Base-by-base conservation (phyloP, 1,140 invertebrate species). In the Drosophila azteca region DNA sequence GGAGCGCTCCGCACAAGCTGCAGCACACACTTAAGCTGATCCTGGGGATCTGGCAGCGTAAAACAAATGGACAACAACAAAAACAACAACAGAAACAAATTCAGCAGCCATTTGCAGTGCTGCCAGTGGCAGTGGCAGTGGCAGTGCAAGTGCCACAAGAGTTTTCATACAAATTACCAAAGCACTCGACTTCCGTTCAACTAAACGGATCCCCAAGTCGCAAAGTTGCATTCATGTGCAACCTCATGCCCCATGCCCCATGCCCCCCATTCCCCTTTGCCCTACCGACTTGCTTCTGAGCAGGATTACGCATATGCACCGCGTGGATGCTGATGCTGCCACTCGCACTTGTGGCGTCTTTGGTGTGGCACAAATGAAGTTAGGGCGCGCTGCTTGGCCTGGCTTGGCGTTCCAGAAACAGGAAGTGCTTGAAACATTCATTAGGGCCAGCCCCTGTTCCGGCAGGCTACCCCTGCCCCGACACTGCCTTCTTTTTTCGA, bases 171-270 rank as follows among this genome's bases (percentile, higher is more conserved):
- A 85, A 88, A 88, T 85, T 85, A 61, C 74, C 75, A 74, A 85
- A 85, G 83, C 83, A 81, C 82, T 82, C 82, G 78, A 79, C 82
- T 79, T 85, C 82, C 82, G 82, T 70, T 83, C 70, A 82, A 76
- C 83, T 79, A 88, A 88, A 85, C 79, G 78, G 81, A 85, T 75
- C 77, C 60, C 63, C 35, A 39, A 70, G 69, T 79, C 69, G 35
- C 35, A 58, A 73, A 76, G 65, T 68, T 53, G 59, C 59, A 69
- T 69, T 62, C 69, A 63, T 62, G 48, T 62, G 68, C 69, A 50
- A 48, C 50, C 66, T 24, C 35, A 22, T 24, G 7, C 29, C 6
- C 31, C 22, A 7, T 11, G 13, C 15, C 20, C 15, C 29, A 11
- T n/a, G 1, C 13, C 20, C 31, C 8, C 20, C 41, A 50, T 44